Evolutionary conservation across 2,113 vertebrate genomes (phyloP).

Genomic region (Corydoras sp.): DNA sequence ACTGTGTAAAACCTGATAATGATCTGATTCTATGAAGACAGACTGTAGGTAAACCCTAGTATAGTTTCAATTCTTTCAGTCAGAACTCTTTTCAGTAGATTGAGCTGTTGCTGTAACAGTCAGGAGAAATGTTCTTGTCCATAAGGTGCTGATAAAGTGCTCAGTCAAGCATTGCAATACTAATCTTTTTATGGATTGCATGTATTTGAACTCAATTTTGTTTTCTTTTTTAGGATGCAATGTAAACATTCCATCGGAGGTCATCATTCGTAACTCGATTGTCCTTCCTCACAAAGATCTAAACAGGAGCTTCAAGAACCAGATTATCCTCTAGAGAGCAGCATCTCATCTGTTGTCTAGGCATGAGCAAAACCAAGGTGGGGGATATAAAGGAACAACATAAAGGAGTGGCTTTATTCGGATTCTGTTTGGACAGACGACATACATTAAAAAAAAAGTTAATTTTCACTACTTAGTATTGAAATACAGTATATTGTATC

Average conservation of each 20-base stretch:
- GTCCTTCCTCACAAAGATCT: slow-evolving; percentile 98
- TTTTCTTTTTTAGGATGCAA: slow-evolving; percentile 77
- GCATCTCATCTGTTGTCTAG: neutral
- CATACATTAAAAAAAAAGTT: too few relatives aligned
- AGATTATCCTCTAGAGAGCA: slow-evolving; percentile 84
- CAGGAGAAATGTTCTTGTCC: neutral
- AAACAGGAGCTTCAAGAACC: slow-evolving; percentile 96
- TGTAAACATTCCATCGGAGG: slow-evolving; percentile 89
- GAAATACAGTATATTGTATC: too few relatives aligned
- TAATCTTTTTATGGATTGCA: slow-evolving; percentile 7
- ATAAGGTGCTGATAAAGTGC: neutral
- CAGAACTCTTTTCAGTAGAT: slow-evolving; percentile 19
- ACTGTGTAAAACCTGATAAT: too few relatives aligned
- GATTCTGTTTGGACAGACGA: too few relatives aligned
- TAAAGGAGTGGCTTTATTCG: neutral
- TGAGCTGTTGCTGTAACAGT: slow-evolving; percentile 13
- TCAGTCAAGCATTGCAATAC: neutral
- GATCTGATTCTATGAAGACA: too few relatives aligned
- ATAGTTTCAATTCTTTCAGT: too few relatives aligned
- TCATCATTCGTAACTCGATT: slow-evolving; percentile 95
- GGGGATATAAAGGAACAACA: neutral
- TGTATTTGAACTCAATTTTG: neutral
- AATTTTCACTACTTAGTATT: too few relatives aligned
- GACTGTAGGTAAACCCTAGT: too few relatives aligned
- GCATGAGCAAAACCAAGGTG: neutral